Evolutionary conservation across 53 echinoderm and acorn worm genomes (phyloP).

Genomic region (Hippasteria phrygiana): DNA sequence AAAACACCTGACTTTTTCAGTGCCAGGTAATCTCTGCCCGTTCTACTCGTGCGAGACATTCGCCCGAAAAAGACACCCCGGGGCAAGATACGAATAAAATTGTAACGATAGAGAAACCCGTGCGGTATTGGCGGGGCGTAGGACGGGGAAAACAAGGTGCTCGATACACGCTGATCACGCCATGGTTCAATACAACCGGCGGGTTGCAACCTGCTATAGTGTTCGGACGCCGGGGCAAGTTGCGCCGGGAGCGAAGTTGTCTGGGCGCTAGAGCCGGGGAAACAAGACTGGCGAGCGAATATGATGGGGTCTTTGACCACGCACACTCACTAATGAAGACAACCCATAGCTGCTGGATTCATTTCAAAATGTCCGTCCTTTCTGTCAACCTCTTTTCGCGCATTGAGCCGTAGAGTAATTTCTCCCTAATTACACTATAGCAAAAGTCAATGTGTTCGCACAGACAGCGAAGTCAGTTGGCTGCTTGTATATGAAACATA

Average conservation of each 20-base stretch:
- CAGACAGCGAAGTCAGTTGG: not conserved
- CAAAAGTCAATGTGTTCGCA: not conserved
- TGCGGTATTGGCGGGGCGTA: constrained; percentile 8
- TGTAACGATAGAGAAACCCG: constrained; percentile 42
- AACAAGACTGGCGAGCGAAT: not conserved
- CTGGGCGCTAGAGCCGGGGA: not conserved
- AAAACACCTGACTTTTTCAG: not conserved
- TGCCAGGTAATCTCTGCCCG: not conserved
- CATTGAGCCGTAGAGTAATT: constrained; percentile 20
- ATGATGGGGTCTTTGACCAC: constrained; percentile 43
- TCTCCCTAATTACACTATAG: constrained; percentile 13
- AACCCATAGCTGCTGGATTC: constrained; percentile 45
- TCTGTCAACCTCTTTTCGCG: constrained; percentile 28
- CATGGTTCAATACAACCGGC: not conserved
- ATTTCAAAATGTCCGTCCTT: constrained; percentile 26
- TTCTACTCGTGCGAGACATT: not conserved
- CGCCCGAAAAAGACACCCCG: not conserved
- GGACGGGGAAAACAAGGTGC: constrained; percentile 8
- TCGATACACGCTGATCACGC: constrained; percentile 9
- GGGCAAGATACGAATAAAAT: constrained; percentile 51
- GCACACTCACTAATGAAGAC: constrained; percentile 26
- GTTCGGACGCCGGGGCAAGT: not conserved
- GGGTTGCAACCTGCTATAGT: constrained; percentile 20
- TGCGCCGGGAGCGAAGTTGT: constrained; percentile 1
- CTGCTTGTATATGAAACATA: not conserved